Evolutionary conservation across 92 coral and sea anemone species (phyloP).

Genomic region (Parazoanthus darwini): DNA sequence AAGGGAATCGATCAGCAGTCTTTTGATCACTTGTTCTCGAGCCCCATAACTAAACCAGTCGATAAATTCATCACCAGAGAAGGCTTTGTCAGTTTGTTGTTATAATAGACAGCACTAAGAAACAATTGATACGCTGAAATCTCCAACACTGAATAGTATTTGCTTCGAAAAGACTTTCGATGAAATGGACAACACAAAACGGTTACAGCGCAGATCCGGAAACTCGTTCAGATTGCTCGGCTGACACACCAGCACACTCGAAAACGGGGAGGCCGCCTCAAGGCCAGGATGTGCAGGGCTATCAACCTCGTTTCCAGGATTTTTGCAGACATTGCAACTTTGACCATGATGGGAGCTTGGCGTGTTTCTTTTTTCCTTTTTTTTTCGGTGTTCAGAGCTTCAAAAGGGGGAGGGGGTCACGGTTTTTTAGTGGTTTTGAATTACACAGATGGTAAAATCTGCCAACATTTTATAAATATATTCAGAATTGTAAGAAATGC

Average conservation of each 20-base stretch:
- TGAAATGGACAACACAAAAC: constrained; percentile 29
- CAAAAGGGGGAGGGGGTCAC: too few relatives aligned
- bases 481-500: too few relatives aligned
- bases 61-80: constrained; percentile 30
- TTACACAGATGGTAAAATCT: too few relatives aligned
- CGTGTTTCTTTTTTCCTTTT: too few relatives aligned
- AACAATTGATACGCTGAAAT: constrained; percentile 33
- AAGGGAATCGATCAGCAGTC: constrained; percentile 18
- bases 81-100: constrained; percentile 27
- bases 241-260: constrained; percentile 31
- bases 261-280: constrained; percentile 13
- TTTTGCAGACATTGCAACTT: too few relatives aligned
- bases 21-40: constrained; percentile 39
- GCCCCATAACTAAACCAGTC: constrained; percentile 18
- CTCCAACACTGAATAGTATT: constrained; percentile 23
- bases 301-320: background rate
- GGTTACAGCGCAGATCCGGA: constrained; percentile 52
- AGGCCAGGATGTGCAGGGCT: background rate
- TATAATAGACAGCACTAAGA: background rate
- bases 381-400: too few relatives aligned
- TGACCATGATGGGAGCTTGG: too few relatives aligned
- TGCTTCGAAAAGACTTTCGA: background rate
- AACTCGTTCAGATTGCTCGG: constrained; percentile 18
- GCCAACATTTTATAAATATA: too few relatives aligned
- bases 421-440: too few relatives aligned